Evolutionary conservation across 2,888 invertebrate species (phyloP).

Genomic region (Sarcophaga rosellei): DNA sequence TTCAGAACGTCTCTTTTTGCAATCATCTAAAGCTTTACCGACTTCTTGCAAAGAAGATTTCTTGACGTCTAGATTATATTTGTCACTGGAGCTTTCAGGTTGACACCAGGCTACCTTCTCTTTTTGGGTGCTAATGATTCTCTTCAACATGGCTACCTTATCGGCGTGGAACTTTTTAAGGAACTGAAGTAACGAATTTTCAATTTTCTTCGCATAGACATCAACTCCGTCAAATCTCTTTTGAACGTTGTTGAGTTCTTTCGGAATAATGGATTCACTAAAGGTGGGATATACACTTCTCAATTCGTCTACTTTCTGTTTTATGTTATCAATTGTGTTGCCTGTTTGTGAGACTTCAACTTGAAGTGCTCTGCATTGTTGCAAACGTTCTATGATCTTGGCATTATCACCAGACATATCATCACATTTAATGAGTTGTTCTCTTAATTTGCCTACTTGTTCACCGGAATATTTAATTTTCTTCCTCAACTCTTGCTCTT

Average conservation of each 20-base stretch:
- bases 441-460: slow-evolving; percentile 87
- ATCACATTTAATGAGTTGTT: slow-evolving; percentile 93
- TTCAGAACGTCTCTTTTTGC: slow-evolving; percentile 85
- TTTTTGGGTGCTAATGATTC: slow-evolving; percentile 89
- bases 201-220: slow-evolving; percentile 91
- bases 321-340: slow-evolving; percentile 86
- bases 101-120: slow-evolving; percentile 96
- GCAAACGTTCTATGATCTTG: slow-evolving; percentile 90
- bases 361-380: slow-evolving; percentile 88
- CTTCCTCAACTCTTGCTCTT: slow-evolving; percentile 87
- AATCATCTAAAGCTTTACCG: slow-evolving; percentile 87
- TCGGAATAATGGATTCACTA: slow-evolving; percentile 88
- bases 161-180: slow-evolving; percentile 94
- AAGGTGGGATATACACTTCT: slow-evolving; percentile 89
- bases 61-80: slow-evolving; percentile 96
- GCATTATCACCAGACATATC: slow-evolving; percentile 93
- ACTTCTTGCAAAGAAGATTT: slow-evolving; percentile 90
- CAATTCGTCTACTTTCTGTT: slow-evolving; percentile 87
- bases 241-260: slow-evolving; percentile 91
- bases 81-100: slow-evolving; percentile 93
- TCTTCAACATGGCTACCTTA: slow-evolving; percentile 90
- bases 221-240: slow-evolving; percentile 91
- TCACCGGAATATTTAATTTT: slow-evolving; percentile 88
- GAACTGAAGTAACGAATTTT: slow-evolving; percentile 89
- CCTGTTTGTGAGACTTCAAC: slow-evolving; percentile 87